Evolutionary conservation across 2,888 invertebrate genomes (phyloP).

Genomic region (Scaptomyza tumidula): DNA sequence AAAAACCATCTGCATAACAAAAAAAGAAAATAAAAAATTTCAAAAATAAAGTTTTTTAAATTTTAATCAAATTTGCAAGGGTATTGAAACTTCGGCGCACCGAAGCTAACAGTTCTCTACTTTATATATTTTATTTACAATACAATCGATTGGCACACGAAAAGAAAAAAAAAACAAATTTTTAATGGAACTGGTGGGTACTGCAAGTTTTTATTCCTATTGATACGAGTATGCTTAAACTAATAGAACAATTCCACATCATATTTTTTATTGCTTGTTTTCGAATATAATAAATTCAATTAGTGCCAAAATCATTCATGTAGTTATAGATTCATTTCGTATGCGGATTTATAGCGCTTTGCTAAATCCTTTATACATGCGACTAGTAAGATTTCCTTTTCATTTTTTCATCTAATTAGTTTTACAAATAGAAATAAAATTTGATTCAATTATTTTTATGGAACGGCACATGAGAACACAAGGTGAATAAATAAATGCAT

Average conservation of each 20-base stretch:
- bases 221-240: conserved; percentile 41
- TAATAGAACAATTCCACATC: conserved; percentile 27
- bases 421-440: conserved; percentile 30
- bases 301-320: conserved; percentile 42
- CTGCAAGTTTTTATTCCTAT: conserved; percentile 57
- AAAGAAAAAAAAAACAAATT: conserved; percentile 9
- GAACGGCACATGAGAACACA: conserved; percentile 14
- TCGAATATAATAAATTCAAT: conserved; percentile 31
- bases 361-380: conserved; percentile 8
- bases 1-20: not conserved
- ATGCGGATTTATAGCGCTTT: conserved; percentile 12
- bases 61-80: conserved; percentile 27
- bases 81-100: conserved; percentile 35
- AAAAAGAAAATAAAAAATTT: too few species aligned
- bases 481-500: conserved; percentile 1
- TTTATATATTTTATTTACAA: conserved; percentile 9
- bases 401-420: conserved; percentile 25
- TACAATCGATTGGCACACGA: conserved; percentile 21
- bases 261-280: conserved; percentile 48
- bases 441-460: conserved; percentile 33
- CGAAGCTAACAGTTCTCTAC: conserved; percentile 26
- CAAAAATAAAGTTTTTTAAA: too few species aligned
- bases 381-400: conserved; percentile 1
- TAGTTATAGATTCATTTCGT: conserved; percentile 31
- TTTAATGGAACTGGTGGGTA: conserved; percentile 59